Evolutionary conservation across 2,113 vertebrate species (phyloP), one percentile per base, ranked within the genome.

Genomic region (Castor canadensis): DNA sequence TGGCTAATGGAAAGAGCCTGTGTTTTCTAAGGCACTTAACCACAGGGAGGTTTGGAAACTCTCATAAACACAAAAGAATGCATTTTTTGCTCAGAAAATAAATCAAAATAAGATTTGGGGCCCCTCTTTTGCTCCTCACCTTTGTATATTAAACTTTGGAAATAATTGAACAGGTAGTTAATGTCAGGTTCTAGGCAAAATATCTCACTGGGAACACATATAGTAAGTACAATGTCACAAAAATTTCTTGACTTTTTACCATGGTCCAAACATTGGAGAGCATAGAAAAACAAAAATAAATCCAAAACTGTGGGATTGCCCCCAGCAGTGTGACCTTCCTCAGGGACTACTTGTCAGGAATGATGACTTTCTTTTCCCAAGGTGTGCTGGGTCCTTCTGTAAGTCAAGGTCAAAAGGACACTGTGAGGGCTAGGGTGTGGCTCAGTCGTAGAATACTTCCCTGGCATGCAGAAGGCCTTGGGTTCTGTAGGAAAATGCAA

Each of bases 1-100:
- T 87, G 94, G 69, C 67, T 91, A 95, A 94, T 95, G 94, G 94
- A 97, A 97, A 97, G 85, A 86, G 93, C 64, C 71, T 95, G 64
- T 91, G 64, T 97, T 97, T 97, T 91, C 75, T 90, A 94, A 97
- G 75, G 79, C 90, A n/a, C 80, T 94, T 90, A 95, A 96, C 94
- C 86, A 76, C 91, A 93, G 52, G 62, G 92, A 96, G 35, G 19
- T 93, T 97, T 86, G 94, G 93, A 95, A 94, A 97, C 71, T 75
- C 80, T 86, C 54, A 92, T 87, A 92, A 97, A 86, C 86, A 92
- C 85, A 71, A 93, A 95, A 94, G 67, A 89, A 97, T 96, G 83
- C 35, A 83, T 79, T 95, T 95, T 67, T 67, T 87, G 35, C 62
- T 80, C 73, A 91, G 91, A 93, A 87, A 93, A 95, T 79, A 94